Evolutionary conservation across 2,113 vertebrate species (phyloP), one percentile per base, ranked within the genome.

Genomic region (Rafetus swinhoei): DNA sequence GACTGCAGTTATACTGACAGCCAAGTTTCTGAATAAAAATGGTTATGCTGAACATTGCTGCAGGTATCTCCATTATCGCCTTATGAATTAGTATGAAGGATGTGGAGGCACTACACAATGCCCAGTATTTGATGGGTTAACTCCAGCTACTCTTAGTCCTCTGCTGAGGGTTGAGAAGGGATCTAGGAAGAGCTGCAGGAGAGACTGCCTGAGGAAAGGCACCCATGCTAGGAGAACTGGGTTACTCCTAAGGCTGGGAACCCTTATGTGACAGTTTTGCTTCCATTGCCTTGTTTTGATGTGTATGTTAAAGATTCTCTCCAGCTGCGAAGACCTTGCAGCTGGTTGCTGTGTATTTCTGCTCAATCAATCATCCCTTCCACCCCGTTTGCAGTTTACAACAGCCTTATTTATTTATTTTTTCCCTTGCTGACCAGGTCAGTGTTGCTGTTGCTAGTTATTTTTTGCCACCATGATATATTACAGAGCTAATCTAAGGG

Each of bases 261-360:
- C 4, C 76, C 27, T 87, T 91, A 88, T 82, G 81, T 92, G 91
- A 95, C 62, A 91, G 54, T 77, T 77, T 77, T 77, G 74, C 74
- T 77, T 77, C 74, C 74, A 77, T 45, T 72, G 62, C 54, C 27
- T 85, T 95, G 89, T 81, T 81, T 1, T 69, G 76, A 35, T 94
- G 81, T 92, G 82, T 93, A n/a, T 90, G 92, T 92, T 91, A 91
- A 87, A 87, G 59, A 85, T 87, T 80, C 79, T 84, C 54, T 62
- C 85, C 53, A 90, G 60, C 60, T 86, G 84, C 93, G 89, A 91
- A 7, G 74, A 19, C 35, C 12, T 29, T 88, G 22, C 35, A 72
- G 85, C 72, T 45, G 22, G 6, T 45, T 79, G 65, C 72, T 45
- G 1, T 0, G 81, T 92, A 81, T 82, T 85, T 54, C 45, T 77